Conservation (phyloP, 1,140 invertebrate species). For the Drosophila busckii region DNA sequence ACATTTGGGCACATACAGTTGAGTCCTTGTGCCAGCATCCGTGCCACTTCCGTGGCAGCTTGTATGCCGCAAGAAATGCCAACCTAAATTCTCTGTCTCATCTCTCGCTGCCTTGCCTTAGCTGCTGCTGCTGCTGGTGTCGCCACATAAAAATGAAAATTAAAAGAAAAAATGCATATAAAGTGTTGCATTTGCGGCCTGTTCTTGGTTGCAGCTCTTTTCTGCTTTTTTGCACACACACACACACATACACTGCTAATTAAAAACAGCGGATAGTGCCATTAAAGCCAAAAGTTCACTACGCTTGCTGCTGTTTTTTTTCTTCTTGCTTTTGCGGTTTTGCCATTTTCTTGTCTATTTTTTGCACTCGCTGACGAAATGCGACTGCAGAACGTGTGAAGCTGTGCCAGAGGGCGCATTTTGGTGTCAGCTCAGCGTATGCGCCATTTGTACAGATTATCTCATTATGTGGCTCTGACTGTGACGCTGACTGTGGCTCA, state of each 20-base stretch:
- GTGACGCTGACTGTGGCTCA: too few species aligned
- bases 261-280: slow-evolving; percentile 67
- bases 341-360: too few species aligned
- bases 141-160: slow-evolving; percentile 68
- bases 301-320: slow-evolving; percentile 17
- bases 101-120: slow-evolving; percentile 29
- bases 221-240: slow-evolving; percentile 7
- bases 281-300: slow-evolving; percentile 73
- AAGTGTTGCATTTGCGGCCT: slow-evolving; percentile 70
- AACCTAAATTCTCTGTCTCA: slow-evolving; percentile 76
- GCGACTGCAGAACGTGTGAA: too few species aligned
- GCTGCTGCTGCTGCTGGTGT: slow-evolving; percentile 15
- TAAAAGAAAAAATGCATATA: slow-evolving; percentile 75
- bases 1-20: slow-evolving; percentile 8
- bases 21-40: slow-evolving; percentile 21
- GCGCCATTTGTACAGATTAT: slow-evolving; percentile 68
- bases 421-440: slow-evolving; percentile 31
- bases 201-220: slow-evolving; percentile 7
- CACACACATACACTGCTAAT: slow-evolving; percentile 46
- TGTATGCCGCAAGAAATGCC: slow-evolving; percentile 54
- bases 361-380: too few species aligned
- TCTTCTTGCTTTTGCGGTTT: slow-evolving; percentile 23
- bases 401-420: too few species aligned
- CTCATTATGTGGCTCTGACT: slow-evolving; percentile 73
- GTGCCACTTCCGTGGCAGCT: slow-evolving; percentile 14